phyloP scores from a whole-genome alignment of 2,888 invertebrate genomes.

The Diachrysia chrysitis region DNA sequence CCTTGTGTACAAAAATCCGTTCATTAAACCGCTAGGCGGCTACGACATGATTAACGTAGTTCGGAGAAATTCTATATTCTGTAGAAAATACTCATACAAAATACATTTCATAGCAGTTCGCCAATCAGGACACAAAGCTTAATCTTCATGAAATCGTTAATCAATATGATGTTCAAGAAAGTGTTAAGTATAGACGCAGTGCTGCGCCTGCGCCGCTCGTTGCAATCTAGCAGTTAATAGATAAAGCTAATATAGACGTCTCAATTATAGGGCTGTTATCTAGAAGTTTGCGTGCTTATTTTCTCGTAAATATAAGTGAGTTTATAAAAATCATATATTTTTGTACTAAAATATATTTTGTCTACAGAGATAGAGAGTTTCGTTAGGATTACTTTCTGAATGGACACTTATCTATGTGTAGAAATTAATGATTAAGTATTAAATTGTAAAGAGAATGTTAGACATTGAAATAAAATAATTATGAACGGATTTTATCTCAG shows the following conservation, averaged over 20 bases:
- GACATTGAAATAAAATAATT: no score
- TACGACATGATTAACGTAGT: no score
- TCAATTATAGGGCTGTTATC: constrained; percentile 9
- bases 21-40: no score
- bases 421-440: no score
- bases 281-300: neutral
- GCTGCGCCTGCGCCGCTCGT: constrained; percentile 21
- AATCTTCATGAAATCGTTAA: constrained; percentile 39
- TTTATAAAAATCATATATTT: neutral
- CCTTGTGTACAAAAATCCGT: no score
- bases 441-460: no score
- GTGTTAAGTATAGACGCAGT: constrained; percentile 29
- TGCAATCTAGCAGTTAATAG: constrained; percentile 33
- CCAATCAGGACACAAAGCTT: constrained; percentile 1
- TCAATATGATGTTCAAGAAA: constrained; percentile 39
- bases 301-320: neutral
- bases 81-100: no score
- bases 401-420: no score
- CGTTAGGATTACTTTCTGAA: neutral
- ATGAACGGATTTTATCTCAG: no score
- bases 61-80: no score
- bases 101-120: no score
- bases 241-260: constrained; percentile 19
- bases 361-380: neutral
- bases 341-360: neutral